Evolutionary conservation across 2,888 invertebrate genomes (phyloP).

Genomic region (Lasioglossum villosulum): DNA sequence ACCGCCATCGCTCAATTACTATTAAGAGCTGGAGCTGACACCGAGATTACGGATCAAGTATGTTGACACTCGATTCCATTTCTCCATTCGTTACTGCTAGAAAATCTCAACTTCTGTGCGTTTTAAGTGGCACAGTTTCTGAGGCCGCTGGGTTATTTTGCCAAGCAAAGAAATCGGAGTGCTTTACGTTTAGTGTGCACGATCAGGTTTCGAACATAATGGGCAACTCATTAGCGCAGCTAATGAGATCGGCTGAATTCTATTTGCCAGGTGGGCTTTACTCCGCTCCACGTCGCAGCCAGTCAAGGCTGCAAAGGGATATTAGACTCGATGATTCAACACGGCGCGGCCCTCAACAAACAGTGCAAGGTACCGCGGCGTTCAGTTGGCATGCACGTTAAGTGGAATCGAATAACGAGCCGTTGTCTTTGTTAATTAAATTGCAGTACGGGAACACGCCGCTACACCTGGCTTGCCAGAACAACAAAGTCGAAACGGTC

Average conservation of each 20-base stretch:
- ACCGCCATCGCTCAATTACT: slow-evolving; percentile 90
- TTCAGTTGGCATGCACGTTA: background rate
- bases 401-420: slow-evolving; percentile 30
- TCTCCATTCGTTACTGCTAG: background rate
- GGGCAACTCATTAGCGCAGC: background rate
- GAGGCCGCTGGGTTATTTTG: background rate
- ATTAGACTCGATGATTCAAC: slow-evolving; percentile 88
- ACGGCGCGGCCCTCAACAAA: slow-evolving; percentile 88
- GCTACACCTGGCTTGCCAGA: slow-evolving; percentile 90
- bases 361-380: slow-evolving; percentile 87
- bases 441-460: slow-evolving; percentile 89
- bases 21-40: slow-evolving; percentile 88
- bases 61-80: background rate
- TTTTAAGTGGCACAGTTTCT: background rate
- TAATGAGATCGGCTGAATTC: background rate
- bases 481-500: slow-evolving; percentile 89
- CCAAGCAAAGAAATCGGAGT: background rate
- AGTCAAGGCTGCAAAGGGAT: slow-evolving; percentile 90
- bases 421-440: slow-evolving; percentile 8
- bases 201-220: background rate
- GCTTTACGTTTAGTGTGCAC: background rate
- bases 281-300: slow-evolving; percentile 89
- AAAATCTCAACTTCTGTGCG: background rate
- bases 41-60: slow-evolving; percentile 85
- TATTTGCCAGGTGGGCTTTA: slow-evolving; percentile 87